These are phyloP conservation scores for Maccullochella peelii DNA, from an alignment of 2,113 vertebrate genomes.

Conservation along the genomic window DNA sequence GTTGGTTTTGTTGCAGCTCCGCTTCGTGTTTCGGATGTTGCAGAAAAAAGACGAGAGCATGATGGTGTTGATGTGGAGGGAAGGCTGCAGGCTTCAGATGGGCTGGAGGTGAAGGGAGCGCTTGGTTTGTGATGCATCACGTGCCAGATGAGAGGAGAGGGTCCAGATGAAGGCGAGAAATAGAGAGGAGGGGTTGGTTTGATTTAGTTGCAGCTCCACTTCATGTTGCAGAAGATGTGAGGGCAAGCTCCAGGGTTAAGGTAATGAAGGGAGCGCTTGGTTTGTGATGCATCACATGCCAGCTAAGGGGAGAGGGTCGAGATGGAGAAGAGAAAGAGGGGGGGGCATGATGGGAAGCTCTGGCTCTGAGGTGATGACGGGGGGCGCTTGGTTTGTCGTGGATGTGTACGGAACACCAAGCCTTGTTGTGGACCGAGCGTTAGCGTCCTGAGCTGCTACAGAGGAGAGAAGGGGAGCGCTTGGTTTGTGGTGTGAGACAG, in stretches of 20 bases:
- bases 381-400: not conserved
- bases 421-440: not conserved
- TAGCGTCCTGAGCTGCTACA: not conserved
- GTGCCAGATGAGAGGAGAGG: not conserved
- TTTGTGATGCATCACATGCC: not conserved
- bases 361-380: not conserved
- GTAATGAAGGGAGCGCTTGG: not conserved
- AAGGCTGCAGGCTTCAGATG: slow-evolving; percentile 17
- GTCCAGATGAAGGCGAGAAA: not conserved
- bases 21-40: slow-evolving; percentile 45
- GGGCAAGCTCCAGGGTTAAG: not conserved
- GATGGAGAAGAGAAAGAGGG: not conserved
- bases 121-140: slow-evolving; percentile 25
- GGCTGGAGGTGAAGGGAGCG: slow-evolving; percentile 44
- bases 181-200: not conserved
- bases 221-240: slow-evolving; percentile 11
- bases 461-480: not conserved
- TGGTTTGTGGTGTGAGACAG: slow-evolving; percentile 12
- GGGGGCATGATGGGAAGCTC: not conserved
- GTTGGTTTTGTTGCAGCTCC: not conserved
- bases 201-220: not conserved
- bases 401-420: not conserved
- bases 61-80: slow-evolving; percentile 41
- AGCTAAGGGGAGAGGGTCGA: no score
- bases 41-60: slow-evolving; percentile 21